Base-by-base conservation (phyloP, 2,888 invertebrate genomes). In the Nomada ruficornis region DNA sequence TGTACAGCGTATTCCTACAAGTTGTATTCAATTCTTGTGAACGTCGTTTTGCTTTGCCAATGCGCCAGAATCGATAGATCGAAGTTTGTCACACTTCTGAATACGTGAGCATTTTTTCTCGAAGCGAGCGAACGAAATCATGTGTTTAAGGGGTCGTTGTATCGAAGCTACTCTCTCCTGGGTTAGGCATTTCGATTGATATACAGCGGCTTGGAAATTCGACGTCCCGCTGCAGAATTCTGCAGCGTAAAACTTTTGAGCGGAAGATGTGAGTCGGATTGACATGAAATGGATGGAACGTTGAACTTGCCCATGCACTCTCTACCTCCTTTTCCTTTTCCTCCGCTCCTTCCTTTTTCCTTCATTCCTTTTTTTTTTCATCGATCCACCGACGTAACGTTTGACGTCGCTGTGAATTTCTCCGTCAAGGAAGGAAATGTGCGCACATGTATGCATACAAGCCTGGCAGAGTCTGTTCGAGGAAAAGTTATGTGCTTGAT, bases 191-290 rank as follows among this genome's bases (percentile, higher is more conserved):
- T 64, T 69, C 80, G 65, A 81, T 83, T 77, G 73, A 52, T 63
- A 18, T 57, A 65, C 44, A 64, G 54, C 44, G 67, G 82, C 76
- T 57, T 55, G 80, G 70, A 81, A 73, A 83, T 73, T 81, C 81
- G 59, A 83, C 63, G 69, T 77, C 50, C 69, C 70, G 70, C 29
- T 62, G 65, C 69, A 63, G 59, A 80, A 76, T 80, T 80, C 65
- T 59, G 26, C 54, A 47, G 75, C 18, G 65, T 57, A 64, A 70
- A 77, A 83, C 76, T 81, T 81, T 80, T 68, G 69, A 81, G 69
- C 71, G 76, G 75, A 80, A 82, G 80, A 82, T 65, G 68, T 72
- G 64, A 75, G 72, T 63, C 73, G 77, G 81, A 83, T 80, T 76
- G 80, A 72, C 81, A 59, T 70, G 77, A 81, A 77, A 73, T 77